Conservation (phyloP, 2,113 vertebrate species). For the Sterna hirundo region DNA sequence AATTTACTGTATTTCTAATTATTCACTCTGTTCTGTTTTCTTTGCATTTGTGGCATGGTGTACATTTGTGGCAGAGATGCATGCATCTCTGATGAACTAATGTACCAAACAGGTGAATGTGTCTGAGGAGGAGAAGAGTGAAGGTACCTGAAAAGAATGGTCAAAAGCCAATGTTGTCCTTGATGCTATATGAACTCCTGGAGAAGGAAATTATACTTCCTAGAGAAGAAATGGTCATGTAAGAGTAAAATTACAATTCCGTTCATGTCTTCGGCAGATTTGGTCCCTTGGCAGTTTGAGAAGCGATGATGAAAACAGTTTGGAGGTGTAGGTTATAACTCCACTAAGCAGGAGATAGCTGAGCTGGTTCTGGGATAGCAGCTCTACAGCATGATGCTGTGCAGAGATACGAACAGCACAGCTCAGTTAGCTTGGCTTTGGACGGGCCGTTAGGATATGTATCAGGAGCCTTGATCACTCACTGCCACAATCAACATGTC, state of each 20-base stretch:
- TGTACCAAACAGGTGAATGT: neutral
- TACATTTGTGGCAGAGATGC: no score
- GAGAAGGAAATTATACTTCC: neutral
- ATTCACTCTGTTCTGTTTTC: neutral
- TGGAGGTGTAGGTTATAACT: neutral
- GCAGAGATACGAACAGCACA: rapidly evolving
- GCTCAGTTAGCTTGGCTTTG: neutral
- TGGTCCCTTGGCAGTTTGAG: neutral
- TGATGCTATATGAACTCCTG: neutral
- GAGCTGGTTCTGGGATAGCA: neutral
- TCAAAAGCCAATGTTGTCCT: neutral
- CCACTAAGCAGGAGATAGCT: neutral
- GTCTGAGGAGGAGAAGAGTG: neutral
- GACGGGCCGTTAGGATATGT: rapidly evolving
- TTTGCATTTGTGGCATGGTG: neutral
- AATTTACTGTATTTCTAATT: neutral
- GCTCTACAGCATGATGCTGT: rapidly evolving
- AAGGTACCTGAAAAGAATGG: neutral
- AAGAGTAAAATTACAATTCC: neutral
- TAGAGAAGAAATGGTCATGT: neutral
- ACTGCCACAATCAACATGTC: neutral
- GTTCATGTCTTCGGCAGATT: neutral
- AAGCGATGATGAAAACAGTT: neutral
- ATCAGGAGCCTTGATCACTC: neutral
- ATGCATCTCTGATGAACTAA: neutral